phyloP scores from a whole-genome alignment of 1,140 invertebrate genomes.

The Eueides isabella region DNA sequence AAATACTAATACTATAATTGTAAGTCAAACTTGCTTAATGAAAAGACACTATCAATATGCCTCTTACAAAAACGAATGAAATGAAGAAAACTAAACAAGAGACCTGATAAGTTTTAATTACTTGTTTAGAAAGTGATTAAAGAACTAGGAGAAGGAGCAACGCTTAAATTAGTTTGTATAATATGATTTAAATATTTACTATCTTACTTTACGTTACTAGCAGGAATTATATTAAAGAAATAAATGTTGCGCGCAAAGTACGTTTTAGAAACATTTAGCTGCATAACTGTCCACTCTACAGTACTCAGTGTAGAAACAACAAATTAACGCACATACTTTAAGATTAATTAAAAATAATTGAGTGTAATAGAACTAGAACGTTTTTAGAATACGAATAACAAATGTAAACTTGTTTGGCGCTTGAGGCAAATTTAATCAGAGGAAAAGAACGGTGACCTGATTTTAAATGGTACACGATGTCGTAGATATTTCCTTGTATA shows the following conservation, averaged over 20 bases:
- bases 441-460: conserved; percentile 17
- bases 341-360: conserved; percentile 68
- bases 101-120: conserved; percentile 17
- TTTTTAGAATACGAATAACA: conserved; percentile 32
- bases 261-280: conserved; percentile 24
- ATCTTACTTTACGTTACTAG: neutral
- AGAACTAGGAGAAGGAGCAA: too few relatives aligned
- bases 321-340: conserved; percentile 54
- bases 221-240: neutral
- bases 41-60: too few relatives aligned
- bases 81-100: conserved; percentile 13
- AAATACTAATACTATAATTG: too few relatives aligned
- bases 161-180: neutral
- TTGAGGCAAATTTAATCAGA: conserved; percentile 23
- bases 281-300: conserved; percentile 34
- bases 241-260: neutral
- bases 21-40: too few relatives aligned
- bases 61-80: neutral
- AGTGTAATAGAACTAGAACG: conserved; percentile 51
- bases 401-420: conserved; percentile 34
- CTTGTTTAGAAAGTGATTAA: conserved; percentile 15
- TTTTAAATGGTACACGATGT: conserved; percentile 17
- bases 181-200: conserved; percentile 9
- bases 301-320: conserved; percentile 33
- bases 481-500: conserved; percentile 11